These are phyloP conservation scores for Holothuria glaberrima DNA, from an alignment of 35 echinoderm and acorn worm genomes.

Conservation along the genomic window DNA sequence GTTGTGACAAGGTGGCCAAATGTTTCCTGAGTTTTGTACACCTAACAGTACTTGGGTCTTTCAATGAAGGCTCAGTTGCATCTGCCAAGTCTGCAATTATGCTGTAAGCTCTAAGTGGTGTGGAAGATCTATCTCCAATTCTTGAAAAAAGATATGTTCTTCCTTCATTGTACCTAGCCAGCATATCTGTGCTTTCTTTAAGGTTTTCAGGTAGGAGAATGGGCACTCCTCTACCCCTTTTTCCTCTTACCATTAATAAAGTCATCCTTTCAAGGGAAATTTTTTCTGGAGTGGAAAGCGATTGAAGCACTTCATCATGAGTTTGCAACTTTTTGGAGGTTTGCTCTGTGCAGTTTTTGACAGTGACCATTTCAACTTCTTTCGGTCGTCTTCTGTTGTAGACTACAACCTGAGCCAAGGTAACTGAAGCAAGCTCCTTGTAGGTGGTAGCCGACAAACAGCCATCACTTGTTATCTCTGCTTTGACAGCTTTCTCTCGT, in stretches of 20 bases:
- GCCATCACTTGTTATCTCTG: not conserved
- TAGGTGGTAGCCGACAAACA: not conserved
- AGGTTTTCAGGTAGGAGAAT: conserved; percentile 29
- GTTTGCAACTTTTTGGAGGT: not conserved
- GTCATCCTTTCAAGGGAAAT: not conserved
- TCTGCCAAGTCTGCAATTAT: not conserved
- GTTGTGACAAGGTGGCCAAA: conserved; percentile 21
- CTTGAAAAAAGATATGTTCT: conserved; percentile 35
- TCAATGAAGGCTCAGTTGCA: conserved; percentile 6
- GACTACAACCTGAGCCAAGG: conserved; percentile 24
- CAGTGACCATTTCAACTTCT: conserved; percentile 10
- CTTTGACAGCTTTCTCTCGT: conserved; percentile 20
- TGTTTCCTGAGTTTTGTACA: conserved; percentile 54
- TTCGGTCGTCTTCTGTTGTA: conserved; percentile 24
- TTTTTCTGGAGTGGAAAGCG: conserved; percentile 34
- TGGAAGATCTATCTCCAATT: not conserved
- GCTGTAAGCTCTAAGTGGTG: conserved; percentile 19
- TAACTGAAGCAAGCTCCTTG: not conserved
- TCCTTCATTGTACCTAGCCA: not conserved
- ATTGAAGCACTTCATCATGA: conserved; percentile 47
- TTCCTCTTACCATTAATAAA: too few species aligned
- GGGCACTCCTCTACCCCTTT: conserved; percentile 29
- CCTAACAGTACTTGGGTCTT: conserved; percentile 14
- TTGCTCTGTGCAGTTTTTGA: conserved; percentile 10
- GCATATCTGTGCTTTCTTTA: conserved; percentile 23